These are phyloP conservation scores for Isoperla grammatica DNA, from an alignment of 2,888 invertebrate species.

Conservation along the genomic window DNA sequence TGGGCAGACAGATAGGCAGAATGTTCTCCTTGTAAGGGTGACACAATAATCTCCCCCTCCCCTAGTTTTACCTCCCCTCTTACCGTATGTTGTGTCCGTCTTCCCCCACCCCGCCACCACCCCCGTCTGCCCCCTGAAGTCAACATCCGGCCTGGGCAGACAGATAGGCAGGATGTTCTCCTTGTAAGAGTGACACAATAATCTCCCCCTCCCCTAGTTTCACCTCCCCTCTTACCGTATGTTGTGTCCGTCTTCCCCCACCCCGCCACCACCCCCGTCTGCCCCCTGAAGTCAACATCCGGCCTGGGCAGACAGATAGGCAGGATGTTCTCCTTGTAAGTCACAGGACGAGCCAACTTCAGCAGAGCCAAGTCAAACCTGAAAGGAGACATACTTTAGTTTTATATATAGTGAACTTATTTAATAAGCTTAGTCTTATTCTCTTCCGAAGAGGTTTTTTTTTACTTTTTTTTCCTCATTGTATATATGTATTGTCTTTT, in stretches of 20 bases:
- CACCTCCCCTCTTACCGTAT: constrained; percentile 39
- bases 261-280: constrained; percentile 65
- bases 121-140: constrained; percentile 51
- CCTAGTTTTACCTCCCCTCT: too few species aligned
- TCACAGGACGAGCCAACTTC: constrained; percentile 61
- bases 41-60: too few species aligned
- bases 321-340: constrained; percentile 52
- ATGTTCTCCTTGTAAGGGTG: too few species aligned
- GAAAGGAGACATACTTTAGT: constrained; percentile 13
- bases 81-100: constrained; percentile 53
- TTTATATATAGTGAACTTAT: background rate
- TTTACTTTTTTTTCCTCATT: constrained; percentile 5
- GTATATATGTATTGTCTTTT: too few species aligned
- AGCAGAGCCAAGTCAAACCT: constrained; percentile 65
- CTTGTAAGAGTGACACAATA: too few species aligned
- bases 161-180: constrained; percentile 75
- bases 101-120: constrained; percentile 83
- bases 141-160: constrained; percentile 52
- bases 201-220: too few species aligned
- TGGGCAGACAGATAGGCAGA: constrained; percentile 72
- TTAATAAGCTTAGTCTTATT: background rate
- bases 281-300: constrained; percentile 44
- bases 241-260: constrained; percentile 73
- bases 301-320: constrained; percentile 71
- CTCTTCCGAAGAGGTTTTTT: too few species aligned